phyloP scores from a whole-genome alignment of 2,888 invertebrate species.

The Gari tellinella region DNA sequence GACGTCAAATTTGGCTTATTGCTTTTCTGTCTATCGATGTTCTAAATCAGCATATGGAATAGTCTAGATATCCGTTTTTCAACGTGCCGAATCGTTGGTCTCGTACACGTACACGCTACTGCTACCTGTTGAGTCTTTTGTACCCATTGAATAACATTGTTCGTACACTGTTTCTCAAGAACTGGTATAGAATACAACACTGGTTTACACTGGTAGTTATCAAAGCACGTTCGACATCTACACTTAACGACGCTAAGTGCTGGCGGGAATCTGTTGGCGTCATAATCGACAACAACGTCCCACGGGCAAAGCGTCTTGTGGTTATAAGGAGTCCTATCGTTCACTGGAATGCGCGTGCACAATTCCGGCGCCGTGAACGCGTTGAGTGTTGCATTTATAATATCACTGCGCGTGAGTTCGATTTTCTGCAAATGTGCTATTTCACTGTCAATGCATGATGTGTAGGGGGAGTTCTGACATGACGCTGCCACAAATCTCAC shows the following conservation, averaged over 20 bases:
- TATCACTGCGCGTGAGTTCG: conserved; percentile 37
- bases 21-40: too few relatives aligned
- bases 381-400: conserved; percentile 40
- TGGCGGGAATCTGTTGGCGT: conserved; percentile 48
- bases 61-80: conserved; percentile 19
- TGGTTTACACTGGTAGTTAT: conserved; percentile 49
- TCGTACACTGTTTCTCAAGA: conserved; percentile 41
- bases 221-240: conserved; percentile 41
- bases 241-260: conserved; percentile 48
- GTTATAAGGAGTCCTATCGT: conserved; percentile 29
- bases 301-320: conserved; percentile 53
- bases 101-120: conserved; percentile 48
- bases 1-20: too few relatives aligned
- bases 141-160: conserved; percentile 39
- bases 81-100: conserved; percentile 18
- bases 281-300: conserved; percentile 46
- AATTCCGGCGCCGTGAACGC: conserved; percentile 30
- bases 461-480: conserved; percentile 48
- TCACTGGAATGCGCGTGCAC: conserved; percentile 16
- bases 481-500: conserved; percentile 4
- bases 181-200: conserved; percentile 59
- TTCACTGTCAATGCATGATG: conserved; percentile 46
- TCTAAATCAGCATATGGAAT: background rate
- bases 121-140: conserved; percentile 47
- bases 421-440: conserved; percentile 32